Evolutionary conservation across 2,797 vertebrate genomes (phyloP).

Genomic region (Sebastes itinus): DNA sequence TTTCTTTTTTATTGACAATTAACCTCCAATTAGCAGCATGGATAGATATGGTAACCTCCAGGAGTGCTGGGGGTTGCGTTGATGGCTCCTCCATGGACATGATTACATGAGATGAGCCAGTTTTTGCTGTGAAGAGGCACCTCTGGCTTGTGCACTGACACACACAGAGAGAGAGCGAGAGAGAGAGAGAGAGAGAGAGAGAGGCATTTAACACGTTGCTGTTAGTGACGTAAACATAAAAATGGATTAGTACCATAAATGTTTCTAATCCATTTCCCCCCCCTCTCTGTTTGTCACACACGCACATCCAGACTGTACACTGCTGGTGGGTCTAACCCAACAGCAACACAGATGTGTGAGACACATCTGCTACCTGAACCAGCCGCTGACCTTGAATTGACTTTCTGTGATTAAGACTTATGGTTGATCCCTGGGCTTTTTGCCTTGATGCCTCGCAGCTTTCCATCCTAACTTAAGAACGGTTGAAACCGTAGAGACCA

Average conservation of each 20-base stretch:
- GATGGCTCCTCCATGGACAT: conserved; percentile 25
- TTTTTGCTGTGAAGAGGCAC: conserved; percentile 29
- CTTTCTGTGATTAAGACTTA: conserved; percentile 78
- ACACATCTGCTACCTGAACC: conserved; percentile 65
- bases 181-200: neutral
- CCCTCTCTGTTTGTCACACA: neutral
- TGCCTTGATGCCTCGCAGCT: conserved; percentile 51
- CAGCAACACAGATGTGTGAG: conserved; percentile 50
- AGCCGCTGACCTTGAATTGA: conserved; percentile 77
- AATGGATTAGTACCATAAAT: conserved; percentile 9
- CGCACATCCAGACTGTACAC: conserved; percentile 1
- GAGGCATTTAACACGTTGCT: neutral
- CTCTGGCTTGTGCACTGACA: conserved; percentile 1
- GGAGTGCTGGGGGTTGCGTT: conserved; percentile 34
- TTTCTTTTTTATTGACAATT: conserved; percentile 60
- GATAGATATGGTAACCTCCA: conserved; percentile 50
- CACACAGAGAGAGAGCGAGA: neutral
- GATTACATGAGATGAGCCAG: conserved; percentile 37
- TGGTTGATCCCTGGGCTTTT: conserved; percentile 75
- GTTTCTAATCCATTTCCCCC: neutral
- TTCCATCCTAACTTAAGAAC: conserved; percentile 41
- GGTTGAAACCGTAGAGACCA: conserved; percentile 28
- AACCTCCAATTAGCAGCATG: conserved; percentile 64
- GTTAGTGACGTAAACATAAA: conserved; percentile 23
- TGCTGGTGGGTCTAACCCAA: conserved; percentile 43